Base-by-base conservation (phyloP, 2,797 vertebrate species). In the Holocentrus rufus region DNA sequence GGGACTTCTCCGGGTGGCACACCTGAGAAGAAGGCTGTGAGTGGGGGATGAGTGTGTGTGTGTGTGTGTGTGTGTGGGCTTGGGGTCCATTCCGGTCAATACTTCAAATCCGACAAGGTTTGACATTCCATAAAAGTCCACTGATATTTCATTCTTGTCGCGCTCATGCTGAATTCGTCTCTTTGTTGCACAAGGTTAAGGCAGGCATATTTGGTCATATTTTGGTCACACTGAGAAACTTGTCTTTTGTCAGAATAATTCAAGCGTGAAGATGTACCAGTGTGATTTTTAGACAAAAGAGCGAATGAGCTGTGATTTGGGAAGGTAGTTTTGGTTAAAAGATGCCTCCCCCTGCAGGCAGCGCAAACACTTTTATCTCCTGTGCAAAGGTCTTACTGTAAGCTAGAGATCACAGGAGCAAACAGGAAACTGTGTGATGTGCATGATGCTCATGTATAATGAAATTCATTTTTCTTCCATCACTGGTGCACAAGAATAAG, bases 1-100 rank as follows among this genome's bases (percentile, higher is more conserved):
- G 73, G 46, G 2, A 95, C 95, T 44, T 98, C 97, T 0, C 96
- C 96, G 0, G 93, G 92, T 20, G 93, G 92, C 91, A 96, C 96
- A 11, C 96, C 96, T 1, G 96, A 98, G 91, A 98, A 95, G 90
- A 94, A 93, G 85, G 93, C 93, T 89, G 94, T 95, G 89, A 95
- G 94, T 95, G 72, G 65, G 72, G 66, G 76, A 60, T 15, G 34
- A 52, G 39, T 39, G 36, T 39, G 30, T 31, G 30, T 31, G 30
- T 31, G 30, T 31, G 30, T 31, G 30, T 31, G 36, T 36, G 46
- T 17, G 46, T 15, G 46, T 13, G 65, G 22, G 34, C 23, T 20
- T 47, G 17, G 23, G 47, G 68, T 80, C 44, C 53, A 59, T 61
- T 18, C 1, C 30, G 73, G 66, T 74, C 69, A 50, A 47, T 64